Evolutionary conservation across 2,888 invertebrate genomes (phyloP), one percentile per base, ranked within the genome.

Genomic region (Selenia dentaria): DNA sequence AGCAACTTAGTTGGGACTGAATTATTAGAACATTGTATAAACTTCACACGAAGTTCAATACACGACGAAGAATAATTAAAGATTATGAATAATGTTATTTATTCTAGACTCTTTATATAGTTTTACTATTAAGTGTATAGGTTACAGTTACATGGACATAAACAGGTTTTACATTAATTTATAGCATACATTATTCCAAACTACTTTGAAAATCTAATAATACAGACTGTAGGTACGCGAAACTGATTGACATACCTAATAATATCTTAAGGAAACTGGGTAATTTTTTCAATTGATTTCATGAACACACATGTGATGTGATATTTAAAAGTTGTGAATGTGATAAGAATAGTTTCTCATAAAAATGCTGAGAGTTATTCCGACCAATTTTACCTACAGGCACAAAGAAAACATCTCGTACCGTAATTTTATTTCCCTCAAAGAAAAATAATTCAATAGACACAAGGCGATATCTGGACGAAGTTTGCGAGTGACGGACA

Each of bases 401-500:
- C 34, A 42, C 50, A 49, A 53, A 49, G 49, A 47, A 47, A 49
- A 51, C 42, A 44, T 50, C 27, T 40, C 36, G 26, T 28, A 8
- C 20, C 13, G 37, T 47, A 42, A 47, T 55, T 45, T 51, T 51
- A 54, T 51, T 49, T 49, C 47, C 31, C 39, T 50, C 47, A 56
- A 56, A 54, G 43, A 45, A 48, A 54, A 38, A 59, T 54, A 57
- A 54, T 53, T 54, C 51, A 52, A 54, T 59, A 48, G 50, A 54
- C 50, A 54, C 45, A 31, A 32, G 36, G 34, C 52, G 53, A 64
- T 62, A 61, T 62, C 53, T 61, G 55, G 40, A 54, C 57, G 54
- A 62, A 70, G 50, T 69, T 67, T 54, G 40, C 44, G 41, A 55
- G 50, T 54, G 59, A 55, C 51, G 61, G 56, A 59, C 59, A 67